Evolutionary conservation across 1,140 invertebrate genomes (phyloP).

Genomic region (Hyles euphorbiae): DNA sequence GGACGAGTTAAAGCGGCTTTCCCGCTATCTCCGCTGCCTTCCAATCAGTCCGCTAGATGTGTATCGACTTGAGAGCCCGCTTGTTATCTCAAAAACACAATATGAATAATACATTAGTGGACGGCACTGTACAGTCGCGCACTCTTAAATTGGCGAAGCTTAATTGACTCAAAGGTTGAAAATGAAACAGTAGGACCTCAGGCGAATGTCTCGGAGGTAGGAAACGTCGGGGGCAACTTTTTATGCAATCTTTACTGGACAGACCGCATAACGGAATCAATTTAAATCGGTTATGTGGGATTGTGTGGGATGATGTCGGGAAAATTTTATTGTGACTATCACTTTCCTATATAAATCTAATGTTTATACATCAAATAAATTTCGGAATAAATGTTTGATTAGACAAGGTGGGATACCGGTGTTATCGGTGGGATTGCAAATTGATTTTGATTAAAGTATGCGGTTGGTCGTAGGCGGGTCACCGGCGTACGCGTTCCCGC

Average conservation of each 20-base stretch:
- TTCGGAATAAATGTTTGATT: too few species aligned
- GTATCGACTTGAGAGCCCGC: constrained; percentile 65
- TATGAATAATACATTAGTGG: constrained; percentile 73
- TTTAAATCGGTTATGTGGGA: constrained; percentile 45
- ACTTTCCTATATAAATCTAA: too few species aligned
- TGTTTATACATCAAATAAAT: too few species aligned
- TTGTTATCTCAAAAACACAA: constrained; percentile 74
- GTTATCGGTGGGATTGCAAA: too few species aligned
- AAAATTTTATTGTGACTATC: too few species aligned
- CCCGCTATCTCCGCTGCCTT: constrained; percentile 37
- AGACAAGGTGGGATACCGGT: too few species aligned
- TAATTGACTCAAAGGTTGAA: constrained; percentile 73
- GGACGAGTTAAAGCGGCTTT: constrained; percentile 21
- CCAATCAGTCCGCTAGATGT: constrained; percentile 68
- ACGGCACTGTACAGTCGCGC: constrained; percentile 43
- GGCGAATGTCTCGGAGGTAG: constrained; percentile 25
- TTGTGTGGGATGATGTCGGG: constrained; percentile 15
- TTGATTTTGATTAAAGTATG: constrained; percentile 2
- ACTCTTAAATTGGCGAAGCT: constrained; percentile 69
- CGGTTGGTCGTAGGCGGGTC: neutral
- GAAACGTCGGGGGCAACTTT: constrained; percentile 39
- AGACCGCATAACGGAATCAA: constrained; percentile 48
- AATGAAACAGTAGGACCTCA: constrained; percentile 52
- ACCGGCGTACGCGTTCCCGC: neutral
- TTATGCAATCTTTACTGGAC: constrained; percentile 42